Conservation (phyloP, 2,113 vertebrate genomes). For the Mastomys coucha region DNA sequence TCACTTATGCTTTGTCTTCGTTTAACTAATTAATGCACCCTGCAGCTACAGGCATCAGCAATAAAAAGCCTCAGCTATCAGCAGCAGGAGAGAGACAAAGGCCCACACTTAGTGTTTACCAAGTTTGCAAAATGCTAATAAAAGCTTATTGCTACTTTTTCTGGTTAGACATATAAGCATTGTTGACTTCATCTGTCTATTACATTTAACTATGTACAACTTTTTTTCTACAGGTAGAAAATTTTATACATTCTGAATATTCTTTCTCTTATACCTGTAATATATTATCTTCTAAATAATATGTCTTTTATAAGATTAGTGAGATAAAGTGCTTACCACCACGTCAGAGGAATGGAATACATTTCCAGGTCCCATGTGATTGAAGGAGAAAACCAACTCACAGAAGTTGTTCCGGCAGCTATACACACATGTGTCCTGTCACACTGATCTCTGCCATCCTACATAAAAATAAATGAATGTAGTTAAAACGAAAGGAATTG, state of each 20-base stretch:
- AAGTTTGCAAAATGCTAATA: not conserved
- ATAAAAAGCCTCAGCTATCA: too few species aligned
- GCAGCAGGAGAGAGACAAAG: too few species aligned
- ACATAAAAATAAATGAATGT: not conserved
- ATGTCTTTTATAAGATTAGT: too few species aligned
- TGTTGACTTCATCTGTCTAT: not conserved
- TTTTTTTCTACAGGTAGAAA: slow-evolving; percentile 45
- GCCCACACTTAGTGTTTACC: not conserved
- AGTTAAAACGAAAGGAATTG: not conserved
- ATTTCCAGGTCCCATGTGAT: too few species aligned
- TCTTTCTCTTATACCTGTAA: slow-evolving; percentile 23
- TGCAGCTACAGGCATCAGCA: too few species aligned
- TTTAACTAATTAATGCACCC: too few species aligned
- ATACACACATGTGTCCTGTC: not conserved
- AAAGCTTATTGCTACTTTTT: not conserved
- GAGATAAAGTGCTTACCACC: not conserved
- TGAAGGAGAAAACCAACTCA: not conserved
- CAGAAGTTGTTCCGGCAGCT: not conserved
- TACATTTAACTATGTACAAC: not conserved
- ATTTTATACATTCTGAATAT: not conserved
- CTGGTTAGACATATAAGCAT: not conserved
- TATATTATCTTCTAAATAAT: not conserved
- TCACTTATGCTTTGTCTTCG: too few species aligned
- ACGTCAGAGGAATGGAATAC: not conserved
- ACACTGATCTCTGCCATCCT: not conserved